A percentile compares a stretch with the other conserved stretches of the same genome.
These are phyloP conservation scores for Nyctibius grandis DNA, from an alignment of 2,797 vertebrate genomes.

Conservation along the genomic window DNA sequence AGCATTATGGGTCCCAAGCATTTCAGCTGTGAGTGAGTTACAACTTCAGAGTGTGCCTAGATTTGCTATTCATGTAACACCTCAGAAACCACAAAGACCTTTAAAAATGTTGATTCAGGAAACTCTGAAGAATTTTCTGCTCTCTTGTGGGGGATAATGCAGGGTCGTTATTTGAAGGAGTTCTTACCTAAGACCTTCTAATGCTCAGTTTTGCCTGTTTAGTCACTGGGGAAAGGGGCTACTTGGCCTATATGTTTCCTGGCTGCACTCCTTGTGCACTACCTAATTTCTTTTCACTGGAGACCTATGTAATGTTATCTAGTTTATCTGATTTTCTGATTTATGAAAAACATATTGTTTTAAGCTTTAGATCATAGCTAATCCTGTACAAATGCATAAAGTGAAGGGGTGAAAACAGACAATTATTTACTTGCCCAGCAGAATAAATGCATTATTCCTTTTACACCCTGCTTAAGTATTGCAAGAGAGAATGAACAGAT, in stretches of 20 bases:
- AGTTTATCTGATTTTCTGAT: background rate
- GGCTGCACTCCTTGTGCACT: background rate
- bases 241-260: background rate
- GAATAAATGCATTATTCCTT: background rate
- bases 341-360: background rate
- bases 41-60: background rate
- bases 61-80: background rate
- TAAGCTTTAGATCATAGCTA: background rate
- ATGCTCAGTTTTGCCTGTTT: background rate
- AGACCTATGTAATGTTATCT: background rate
- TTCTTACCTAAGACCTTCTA: background rate
- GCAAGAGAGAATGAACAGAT: constrained; percentile 52
- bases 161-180: background rate
- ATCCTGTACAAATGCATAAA: background rate
- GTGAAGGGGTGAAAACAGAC: background rate
- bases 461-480: background rate
- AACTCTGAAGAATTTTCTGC: background rate
- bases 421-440: background rate
- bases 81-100: background rate
- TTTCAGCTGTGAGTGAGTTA: background rate
- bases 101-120: background rate
- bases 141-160: background rate
- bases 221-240: background rate
- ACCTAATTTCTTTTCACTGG: background rate
- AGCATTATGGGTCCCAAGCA: background rate